phyloP scores from a whole-genome alignment of 2,797 vertebrate species.

The Acridotheres tristis region DNA sequence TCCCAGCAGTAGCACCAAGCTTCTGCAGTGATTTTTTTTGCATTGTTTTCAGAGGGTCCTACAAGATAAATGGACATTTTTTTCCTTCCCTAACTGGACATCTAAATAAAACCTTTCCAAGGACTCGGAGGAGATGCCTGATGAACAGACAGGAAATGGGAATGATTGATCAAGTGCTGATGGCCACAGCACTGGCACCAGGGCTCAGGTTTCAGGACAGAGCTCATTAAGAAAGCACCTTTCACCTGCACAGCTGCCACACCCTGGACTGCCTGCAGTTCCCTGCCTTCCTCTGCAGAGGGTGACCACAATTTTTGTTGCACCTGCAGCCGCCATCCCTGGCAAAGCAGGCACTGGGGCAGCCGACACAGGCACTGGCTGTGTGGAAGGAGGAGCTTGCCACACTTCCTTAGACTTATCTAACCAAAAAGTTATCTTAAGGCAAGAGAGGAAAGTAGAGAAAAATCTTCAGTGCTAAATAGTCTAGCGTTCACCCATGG shows the following conservation, averaged over 20 bases:
- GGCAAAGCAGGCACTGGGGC: fast-evolving
- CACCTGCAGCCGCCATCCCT: neutral
- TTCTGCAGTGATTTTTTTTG: constrained; percentile 26
- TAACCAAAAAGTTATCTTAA: neutral
- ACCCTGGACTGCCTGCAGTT: neutral
- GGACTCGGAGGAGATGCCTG: neutral
- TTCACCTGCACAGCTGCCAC: constrained; percentile 35
- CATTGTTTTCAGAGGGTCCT: constrained; percentile 30
- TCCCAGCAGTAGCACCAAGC: neutral
- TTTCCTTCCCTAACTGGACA: neutral
- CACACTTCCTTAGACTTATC: neutral
- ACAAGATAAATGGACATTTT: constrained; percentile 12
- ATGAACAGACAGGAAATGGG: constrained; percentile 70
- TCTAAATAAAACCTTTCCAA: constrained; percentile 40
- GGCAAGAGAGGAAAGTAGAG: neutral
- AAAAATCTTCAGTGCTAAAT: neutral
- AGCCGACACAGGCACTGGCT: fast-evolving
- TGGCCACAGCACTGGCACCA: constrained; percentile 37
- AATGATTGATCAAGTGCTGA: constrained; percentile 72
- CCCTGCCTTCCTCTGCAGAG: neutral
- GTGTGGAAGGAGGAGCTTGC: neutral
- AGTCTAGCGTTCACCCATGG: too few relatives aligned
- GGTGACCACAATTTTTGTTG: fast-evolving
- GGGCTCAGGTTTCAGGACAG: constrained; percentile 60
- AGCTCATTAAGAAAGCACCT: neutral